These are phyloP conservation scores for Drosophila neutralis DNA, from an alignment of 2,888 invertebrate species.

Conservation along the genomic window DNA sequence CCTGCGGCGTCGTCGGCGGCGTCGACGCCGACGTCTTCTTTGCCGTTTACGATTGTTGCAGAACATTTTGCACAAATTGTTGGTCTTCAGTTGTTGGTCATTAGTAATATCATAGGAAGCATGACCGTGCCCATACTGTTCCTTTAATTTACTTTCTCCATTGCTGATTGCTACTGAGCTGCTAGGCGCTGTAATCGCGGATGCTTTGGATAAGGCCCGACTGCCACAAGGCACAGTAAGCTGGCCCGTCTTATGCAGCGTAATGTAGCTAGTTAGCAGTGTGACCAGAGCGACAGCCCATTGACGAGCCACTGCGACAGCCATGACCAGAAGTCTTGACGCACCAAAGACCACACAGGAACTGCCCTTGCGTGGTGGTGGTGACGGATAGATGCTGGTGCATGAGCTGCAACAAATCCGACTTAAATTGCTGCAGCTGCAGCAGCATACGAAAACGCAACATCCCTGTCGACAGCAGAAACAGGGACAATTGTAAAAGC, in stretches of 20 bases:
- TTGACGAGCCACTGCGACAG: conserved; percentile 39
- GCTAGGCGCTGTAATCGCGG: conserved; percentile 8
- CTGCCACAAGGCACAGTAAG: conserved; percentile 15
- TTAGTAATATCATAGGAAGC: conserved; percentile 62
- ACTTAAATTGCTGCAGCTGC: conserved; percentile 37
- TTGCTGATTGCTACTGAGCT: conserved; percentile 3
- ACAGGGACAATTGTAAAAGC: conserved; percentile 66
- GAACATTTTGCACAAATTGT: conserved; percentile 68
- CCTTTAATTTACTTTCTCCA: conserved; percentile 38
- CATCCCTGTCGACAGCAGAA: conserved; percentile 70
- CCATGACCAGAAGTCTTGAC: conserved; percentile 33
- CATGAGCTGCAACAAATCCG: conserved; percentile 17
- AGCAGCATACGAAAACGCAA: conserved; percentile 60
- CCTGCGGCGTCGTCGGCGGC: conserved; percentile 64
- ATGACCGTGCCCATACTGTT: conserved; percentile 46
- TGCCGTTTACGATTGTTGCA: conserved; percentile 66
- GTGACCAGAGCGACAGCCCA: conserved; percentile 45
- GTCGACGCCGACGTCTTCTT: conserved; percentile 58
- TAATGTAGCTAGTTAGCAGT: conserved; percentile 42
- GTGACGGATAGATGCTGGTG: conserved; percentile 17
- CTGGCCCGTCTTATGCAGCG: conserved; percentile 23
- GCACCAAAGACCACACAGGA: conserved; percentile 1
- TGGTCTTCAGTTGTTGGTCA: conserved; percentile 72
- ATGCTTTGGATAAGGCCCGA: conserved; percentile 14
- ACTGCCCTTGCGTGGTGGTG: conserved; percentile 17